A percentile compares a stretch with the other conserved stretches of the same genome.
These are phyloP conservation scores for Coelogynopora nodosa DNA, from an alignment of 2,888 invertebrate species.

Conservation along the genomic window DNA sequence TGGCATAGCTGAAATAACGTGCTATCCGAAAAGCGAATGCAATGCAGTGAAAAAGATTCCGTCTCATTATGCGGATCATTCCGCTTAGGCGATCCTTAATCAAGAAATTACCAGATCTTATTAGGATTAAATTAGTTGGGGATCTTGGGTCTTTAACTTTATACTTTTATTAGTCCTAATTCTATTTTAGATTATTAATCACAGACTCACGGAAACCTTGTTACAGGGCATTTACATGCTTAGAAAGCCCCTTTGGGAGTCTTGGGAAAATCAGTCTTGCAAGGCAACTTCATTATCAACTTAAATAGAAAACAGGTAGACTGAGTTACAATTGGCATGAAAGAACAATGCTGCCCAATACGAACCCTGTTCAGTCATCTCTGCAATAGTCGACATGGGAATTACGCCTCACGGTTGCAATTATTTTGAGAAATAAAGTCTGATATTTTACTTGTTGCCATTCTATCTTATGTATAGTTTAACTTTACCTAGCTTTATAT, in stretches of 20 bases:
- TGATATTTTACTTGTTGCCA: slow-evolving; percentile 12
- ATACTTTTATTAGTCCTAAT: slow-evolving; percentile 23
- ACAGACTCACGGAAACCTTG: slow-evolving; percentile 5
- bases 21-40: neutral
- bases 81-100: slow-evolving; percentile 18
- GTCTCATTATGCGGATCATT: slow-evolving; percentile 10
- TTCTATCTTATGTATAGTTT: too few relatives aligned
- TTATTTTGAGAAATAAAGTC: neutral
- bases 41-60: neutral
- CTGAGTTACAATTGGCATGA: slow-evolving; percentile 12
- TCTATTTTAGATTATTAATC: slow-evolving; percentile 23
- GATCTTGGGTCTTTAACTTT: slow-evolving; percentile 31
- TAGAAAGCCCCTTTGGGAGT: neutral
- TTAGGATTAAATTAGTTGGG: slow-evolving; percentile 23
- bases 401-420: slow-evolving; percentile 18
- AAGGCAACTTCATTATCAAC: neutral
- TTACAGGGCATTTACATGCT: slow-evolving; percentile 2
- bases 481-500: neutral
- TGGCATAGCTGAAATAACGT: neutral
- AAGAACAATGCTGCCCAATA: slow-evolving; percentile 20
- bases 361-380: neutral
- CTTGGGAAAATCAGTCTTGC: neutral
- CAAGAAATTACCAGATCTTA: slow-evolving; percentile 22
- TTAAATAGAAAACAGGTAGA: slow-evolving; percentile 7
- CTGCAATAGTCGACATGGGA: slow-evolving; percentile 11